phyloP scores from a whole-genome alignment of 2,797 vertebrate species.

The Pantherophis vulpinus region DNA sequence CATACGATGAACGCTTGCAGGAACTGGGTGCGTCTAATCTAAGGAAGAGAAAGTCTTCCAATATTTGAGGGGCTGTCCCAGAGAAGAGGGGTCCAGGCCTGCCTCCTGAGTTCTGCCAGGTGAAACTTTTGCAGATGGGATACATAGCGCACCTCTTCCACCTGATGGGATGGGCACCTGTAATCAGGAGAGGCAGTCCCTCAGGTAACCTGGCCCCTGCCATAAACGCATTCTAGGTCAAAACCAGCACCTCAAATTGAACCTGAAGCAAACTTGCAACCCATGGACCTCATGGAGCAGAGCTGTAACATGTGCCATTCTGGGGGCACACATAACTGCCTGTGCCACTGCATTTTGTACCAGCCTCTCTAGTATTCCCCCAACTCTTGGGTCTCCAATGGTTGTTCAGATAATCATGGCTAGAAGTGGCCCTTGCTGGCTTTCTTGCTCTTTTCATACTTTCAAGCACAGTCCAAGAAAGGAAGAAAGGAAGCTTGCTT shows the following conservation, averaged over 20 bases:
- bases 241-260: background rate
- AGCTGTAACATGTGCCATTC: background rate
- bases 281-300: background rate
- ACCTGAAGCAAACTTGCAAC: background rate
- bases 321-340: background rate
- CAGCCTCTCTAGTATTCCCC: background rate
- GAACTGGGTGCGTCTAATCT: too few relatives aligned
- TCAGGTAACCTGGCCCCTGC: background rate
- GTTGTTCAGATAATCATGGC: background rate
- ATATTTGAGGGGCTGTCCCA: too few relatives aligned
- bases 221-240: background rate
- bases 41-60: too few relatives aligned
- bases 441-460: background rate
- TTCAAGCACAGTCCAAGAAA: background rate
- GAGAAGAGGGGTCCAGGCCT: background rate
- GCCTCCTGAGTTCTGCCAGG: background rate
- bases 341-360: background rate
- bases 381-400: background rate
- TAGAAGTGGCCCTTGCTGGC: background rate
- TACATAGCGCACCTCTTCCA: background rate
- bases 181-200: background rate
- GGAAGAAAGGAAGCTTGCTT: fast-evolving
- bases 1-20: too few relatives aligned
- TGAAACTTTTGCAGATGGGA: background rate
- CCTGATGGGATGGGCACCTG: background rate